Evolutionary conservation across 2,888 invertebrate genomes (phyloP).

Genomic region (Caenorhabditis auriculariae): DNA sequence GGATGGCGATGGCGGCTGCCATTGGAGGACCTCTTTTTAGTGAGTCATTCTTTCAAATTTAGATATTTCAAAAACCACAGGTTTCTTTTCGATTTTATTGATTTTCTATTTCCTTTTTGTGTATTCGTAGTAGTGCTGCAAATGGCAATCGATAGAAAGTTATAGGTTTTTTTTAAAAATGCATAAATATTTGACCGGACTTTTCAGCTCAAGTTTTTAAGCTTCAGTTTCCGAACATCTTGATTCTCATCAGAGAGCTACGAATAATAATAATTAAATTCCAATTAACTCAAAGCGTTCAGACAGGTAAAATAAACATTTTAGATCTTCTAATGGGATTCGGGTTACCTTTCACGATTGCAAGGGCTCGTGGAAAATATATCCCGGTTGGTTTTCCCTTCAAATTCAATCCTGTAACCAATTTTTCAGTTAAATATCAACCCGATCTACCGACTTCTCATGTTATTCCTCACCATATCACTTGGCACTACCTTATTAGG

Average conservation of each 20-base stretch:
- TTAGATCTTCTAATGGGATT: slow-evolving; percentile 56
- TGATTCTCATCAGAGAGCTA: background rate
- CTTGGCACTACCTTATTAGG: slow-evolving; percentile 18
- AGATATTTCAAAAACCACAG: too few relatives aligned
- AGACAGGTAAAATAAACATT: slow-evolving; percentile 4
- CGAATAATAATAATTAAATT: background rate
- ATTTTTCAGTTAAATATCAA: slow-evolving; percentile 25
- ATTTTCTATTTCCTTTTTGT: too few relatives aligned
- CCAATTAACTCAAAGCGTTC: too few relatives aligned
- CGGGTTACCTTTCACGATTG: slow-evolving; percentile 52
- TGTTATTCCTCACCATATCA: slow-evolving; percentile 23
- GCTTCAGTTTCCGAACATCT: background rate
- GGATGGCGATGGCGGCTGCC: slow-evolving; percentile 74
- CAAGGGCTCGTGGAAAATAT: slow-evolving; percentile 41
- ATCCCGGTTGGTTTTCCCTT: slow-evolving; percentile 32
- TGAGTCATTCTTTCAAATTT: too few relatives aligned
- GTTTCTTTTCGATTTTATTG: too few relatives aligned
- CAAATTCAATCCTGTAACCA: too few relatives aligned
- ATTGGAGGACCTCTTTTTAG: slow-evolving; percentile 75
- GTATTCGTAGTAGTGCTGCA: too few relatives aligned
- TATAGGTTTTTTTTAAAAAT: too few relatives aligned
- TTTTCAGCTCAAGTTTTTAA: too few relatives aligned
- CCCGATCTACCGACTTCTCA: slow-evolving; percentile 25
- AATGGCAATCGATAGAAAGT: too few relatives aligned
- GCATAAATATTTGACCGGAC: too few relatives aligned